Base-by-base conservation (phyloP, 2,888 invertebrate species). In the Dasypolia templi region DNA sequence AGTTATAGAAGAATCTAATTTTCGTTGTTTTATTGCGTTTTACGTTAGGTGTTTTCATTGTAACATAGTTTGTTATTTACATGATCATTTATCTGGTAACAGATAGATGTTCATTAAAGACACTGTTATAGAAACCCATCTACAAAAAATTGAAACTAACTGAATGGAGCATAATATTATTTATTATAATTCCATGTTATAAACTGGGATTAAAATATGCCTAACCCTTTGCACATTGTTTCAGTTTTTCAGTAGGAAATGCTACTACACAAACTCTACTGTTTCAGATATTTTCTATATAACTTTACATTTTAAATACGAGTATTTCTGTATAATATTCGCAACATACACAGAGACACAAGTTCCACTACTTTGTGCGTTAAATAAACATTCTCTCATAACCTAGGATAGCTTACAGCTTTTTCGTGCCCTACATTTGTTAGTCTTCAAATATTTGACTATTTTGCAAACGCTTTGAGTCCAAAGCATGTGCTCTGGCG, bases 401-500 rank as follows among this genome's bases (percentile, higher is more conserved):
- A 39, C 17, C 39, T 26, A 22, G 58, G 39, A 79, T 77, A 77
- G 58, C 62, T 77, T 58, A 19, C 61, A 53, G 53, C 69, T 55
- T 55, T 80, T 80, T 59, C 72, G 49, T 17, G 44, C 56, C 35
- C 56, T 39, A 79, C 44, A 77, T 77, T 55, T 65, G 59, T 53
- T 61, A 39, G 19, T 79, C 42, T 51, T 62, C 66, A 66, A 81
- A 78, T 75, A 78, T 81, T 81, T 32, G 66, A 46, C 49, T n/a
- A 22, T 81, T 77, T 75, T 65, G 73, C 59, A 55, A 80, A 66
- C 32, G 64, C 59, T 63, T 72, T 59, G 61, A 59, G 39, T 62
- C 14, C 39, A 53, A 46, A 56, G 66, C 74, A 32, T 71, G 51
- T 79, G 44, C 22, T 63, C 39, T 29, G 42, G 29, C 29, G 74